Percentiles rank a stretch among this genome's conserved stretches.
These are phyloP conservation scores for Macroteleia sp. DNA, from an alignment of 2,888 invertebrate genomes.

Conservation along the genomic window DNA sequence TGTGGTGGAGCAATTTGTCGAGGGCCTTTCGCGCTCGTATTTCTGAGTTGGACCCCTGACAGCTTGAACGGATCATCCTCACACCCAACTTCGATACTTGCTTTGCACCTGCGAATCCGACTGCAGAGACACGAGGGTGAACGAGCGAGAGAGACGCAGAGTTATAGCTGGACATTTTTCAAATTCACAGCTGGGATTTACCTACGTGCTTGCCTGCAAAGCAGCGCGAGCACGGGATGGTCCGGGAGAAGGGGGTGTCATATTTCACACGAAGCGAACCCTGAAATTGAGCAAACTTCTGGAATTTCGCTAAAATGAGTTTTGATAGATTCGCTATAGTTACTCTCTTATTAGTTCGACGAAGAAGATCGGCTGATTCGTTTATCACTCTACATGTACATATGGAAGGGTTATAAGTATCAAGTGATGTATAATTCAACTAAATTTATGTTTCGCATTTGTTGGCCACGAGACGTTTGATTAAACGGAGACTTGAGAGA, in stretches of 20 bases:
- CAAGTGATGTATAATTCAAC: slow-evolving; percentile 26
- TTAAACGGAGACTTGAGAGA: neutral
- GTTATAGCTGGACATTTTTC: slow-evolving; percentile 73
- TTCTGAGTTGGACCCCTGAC: slow-evolving; percentile 46
- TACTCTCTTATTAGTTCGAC: slow-evolving; percentile 49
- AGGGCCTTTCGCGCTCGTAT: slow-evolving; percentile 40
- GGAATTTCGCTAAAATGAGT: slow-evolving; percentile 60
- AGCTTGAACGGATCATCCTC: slow-evolving; percentile 58
- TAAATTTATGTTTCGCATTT: slow-evolving; percentile 34
- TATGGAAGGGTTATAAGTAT: slow-evolving; percentile 25
- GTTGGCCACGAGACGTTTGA: neutral
- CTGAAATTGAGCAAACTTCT: slow-evolving; percentile 64
- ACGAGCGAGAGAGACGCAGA: slow-evolving; percentile 59
- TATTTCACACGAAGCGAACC: slow-evolving; percentile 63
- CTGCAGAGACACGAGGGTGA: slow-evolving; percentile 10
- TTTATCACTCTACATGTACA: slow-evolving; percentile 40
- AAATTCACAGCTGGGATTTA: slow-evolving; percentile 74
- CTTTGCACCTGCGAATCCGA: slow-evolving; percentile 62
- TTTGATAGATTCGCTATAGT: slow-evolving; percentile 61
- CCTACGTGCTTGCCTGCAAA: slow-evolving; percentile 64
- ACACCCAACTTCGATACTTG: slow-evolving; percentile 38
- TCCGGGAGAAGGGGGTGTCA: slow-evolving; percentile 15
- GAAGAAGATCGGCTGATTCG: slow-evolving; percentile 41
- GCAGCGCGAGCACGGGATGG: slow-evolving; percentile 12
- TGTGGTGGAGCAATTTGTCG: slow-evolving; percentile 39